A percentile compares a stretch with the other conserved stretches of the same genome.
Conservation (phyloP, 2,888 invertebrate species). For the Autographa pulchrina region DNA sequence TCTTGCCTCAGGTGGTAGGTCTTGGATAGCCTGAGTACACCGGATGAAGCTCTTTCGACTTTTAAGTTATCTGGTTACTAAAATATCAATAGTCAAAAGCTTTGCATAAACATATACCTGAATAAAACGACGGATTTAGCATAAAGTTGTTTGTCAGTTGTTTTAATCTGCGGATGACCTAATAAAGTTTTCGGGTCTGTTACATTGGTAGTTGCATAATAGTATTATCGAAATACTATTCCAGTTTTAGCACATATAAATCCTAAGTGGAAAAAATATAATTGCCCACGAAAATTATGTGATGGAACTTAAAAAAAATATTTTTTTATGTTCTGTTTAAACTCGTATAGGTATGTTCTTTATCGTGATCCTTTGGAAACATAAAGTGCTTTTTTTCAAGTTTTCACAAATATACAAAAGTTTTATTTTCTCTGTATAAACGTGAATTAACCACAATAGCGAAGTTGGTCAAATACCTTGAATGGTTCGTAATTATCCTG, state of each 20-base stretch:
- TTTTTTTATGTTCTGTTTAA: too few species aligned
- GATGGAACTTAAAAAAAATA: too few species aligned
- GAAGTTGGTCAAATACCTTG: constrained; percentile 22
- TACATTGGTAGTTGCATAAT: not conserved
- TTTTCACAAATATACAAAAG: not conserved
- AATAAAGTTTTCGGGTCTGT: not conserved
- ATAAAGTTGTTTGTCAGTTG: not conserved
- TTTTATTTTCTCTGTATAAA: not conserved
- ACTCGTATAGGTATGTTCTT: too few species aligned
- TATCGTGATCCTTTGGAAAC: too few species aligned
- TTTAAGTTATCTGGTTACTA: too few species aligned
- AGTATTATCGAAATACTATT: not conserved
- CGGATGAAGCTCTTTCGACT: too few species aligned
- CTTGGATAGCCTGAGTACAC: too few species aligned
- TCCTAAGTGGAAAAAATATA: too few species aligned
- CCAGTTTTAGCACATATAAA: not conserved
- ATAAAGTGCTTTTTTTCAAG: not conserved
- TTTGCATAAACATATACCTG: not conserved
- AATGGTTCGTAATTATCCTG: constrained; percentile 46
- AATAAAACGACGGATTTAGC: not conserved
- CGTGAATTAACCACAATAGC: constrained; percentile 8
- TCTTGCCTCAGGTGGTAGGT: too few species aligned
- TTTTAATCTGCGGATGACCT: not conserved
- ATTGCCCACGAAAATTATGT: too few species aligned
- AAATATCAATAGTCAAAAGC: not conserved